Evolutionary conservation across 2,113 vertebrate species (phyloP), one percentile per base, ranked within the genome.

Genomic region (Siniperca chuatsi): DNA sequence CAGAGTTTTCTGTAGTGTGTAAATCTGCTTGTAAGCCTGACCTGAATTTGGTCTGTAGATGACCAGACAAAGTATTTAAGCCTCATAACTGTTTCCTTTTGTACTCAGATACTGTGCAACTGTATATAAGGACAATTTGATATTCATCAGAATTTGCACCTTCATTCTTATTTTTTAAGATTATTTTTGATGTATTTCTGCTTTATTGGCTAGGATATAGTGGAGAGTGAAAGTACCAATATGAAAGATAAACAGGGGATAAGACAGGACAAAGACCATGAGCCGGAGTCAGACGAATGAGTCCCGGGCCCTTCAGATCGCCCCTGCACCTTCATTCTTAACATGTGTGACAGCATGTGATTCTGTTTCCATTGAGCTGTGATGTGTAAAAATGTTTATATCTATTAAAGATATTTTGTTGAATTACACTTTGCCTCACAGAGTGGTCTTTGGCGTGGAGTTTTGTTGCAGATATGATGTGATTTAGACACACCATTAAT

Each of bases 381-480:
- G 89, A 94, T 90, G 92, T 95, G 92, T 96, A 95, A 90, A 91
- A 92, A 92, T 85, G 90, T 94, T 94, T 94, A 91, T 95, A 94
- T 94, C 93, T 92, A 95, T 94, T 96, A 96, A 96, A 96, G 84
- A 92, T 94, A 95, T 96, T 96, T 96, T 96, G 93, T 94, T 93
- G 91, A 92, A 93, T 81, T 92, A 92, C 81, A 87, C 58, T 44
- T 68, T 54, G 72, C 73, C 35, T 85, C 42, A 12, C 3, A 3
- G 57, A 46, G 70, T 86, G 46, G 40, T 78, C 11, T 71, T 82
- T 64, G 20, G 6, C 21, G 4, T 55, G n/a, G 18, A 29, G 18
- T 46, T 66, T 67, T 78, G 16, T 66, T 25, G 40, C 16, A 64
- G 66, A 79, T 35, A 1, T 29, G n/a, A 65, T 23, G 11, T 1